Conservation (phyloP, 2,113 vertebrate genomes). For the Hyla sarda region DNA sequence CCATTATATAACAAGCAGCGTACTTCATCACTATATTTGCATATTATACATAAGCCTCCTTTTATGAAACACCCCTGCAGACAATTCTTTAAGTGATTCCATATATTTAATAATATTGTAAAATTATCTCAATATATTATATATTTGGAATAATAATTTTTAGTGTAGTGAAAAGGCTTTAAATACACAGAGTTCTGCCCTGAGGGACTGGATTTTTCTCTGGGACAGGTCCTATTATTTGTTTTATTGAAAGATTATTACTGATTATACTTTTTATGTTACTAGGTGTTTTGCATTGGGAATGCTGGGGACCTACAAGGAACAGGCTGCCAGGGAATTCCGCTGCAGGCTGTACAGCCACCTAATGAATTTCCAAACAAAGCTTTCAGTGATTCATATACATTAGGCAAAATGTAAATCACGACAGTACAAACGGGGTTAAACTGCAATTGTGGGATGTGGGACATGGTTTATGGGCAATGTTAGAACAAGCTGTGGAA, state of each 20-base stretch:
- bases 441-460: conserved; percentile 78
- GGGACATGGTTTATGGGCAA: conserved; percentile 76
- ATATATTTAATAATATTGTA: conserved; percentile 50
- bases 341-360: conserved; percentile 77
- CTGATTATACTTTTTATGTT: conserved; percentile 68
- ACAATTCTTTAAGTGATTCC: conserved; percentile 8
- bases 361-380: conserved; percentile 84
- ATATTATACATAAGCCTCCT: conserved; percentile 3
- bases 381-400: conserved; percentile 78
- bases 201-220: conserved; percentile 74
- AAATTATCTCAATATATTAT: conserved; percentile 53
- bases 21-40: neutral
- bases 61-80: conserved; percentile 19
- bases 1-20: too few species aligned
- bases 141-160: conserved; percentile 50
- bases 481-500: conserved; percentile 75
- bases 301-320: conserved; percentile 71
- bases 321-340: conserved; percentile 69
- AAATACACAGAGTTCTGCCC: conserved; percentile 59
- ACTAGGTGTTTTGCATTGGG: conserved; percentile 79
- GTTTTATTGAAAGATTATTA: conserved; percentile 73
- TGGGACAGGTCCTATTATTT: conserved; percentile 78
- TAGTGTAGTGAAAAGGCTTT: conserved; percentile 39
- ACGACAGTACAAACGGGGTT: conserved; percentile 78
- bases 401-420: conserved; percentile 79